Conservation (phyloP, 2,797 vertebrate species). For the Crenuchus spilurus region DNA sequence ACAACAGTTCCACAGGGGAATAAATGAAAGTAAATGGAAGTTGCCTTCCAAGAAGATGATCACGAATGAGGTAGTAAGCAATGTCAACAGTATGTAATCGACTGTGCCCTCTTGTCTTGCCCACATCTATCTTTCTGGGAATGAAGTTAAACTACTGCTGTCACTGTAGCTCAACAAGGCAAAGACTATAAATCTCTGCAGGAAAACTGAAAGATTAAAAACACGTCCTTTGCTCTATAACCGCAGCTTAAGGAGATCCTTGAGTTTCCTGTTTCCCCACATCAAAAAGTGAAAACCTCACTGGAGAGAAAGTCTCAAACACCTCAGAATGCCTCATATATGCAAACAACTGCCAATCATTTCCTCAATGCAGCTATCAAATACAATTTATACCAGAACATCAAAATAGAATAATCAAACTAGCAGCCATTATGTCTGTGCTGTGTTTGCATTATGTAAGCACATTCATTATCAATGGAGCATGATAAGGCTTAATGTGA, state of each 20-base stretch:
- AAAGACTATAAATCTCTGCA: slow-evolving; percentile 61
- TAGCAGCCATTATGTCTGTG: slow-evolving; percentile 36
- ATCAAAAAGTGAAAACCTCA: slow-evolving; percentile 43
- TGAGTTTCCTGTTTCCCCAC: slow-evolving; percentile 28
- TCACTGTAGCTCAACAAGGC: slow-evolving; percentile 44
- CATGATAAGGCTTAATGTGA: slow-evolving; percentile 38
- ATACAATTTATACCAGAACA: slow-evolving; percentile 14
- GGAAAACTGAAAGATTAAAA: slow-evolving; percentile 73
- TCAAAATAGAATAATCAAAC: slow-evolving; percentile 45
- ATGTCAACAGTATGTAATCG: slow-evolving; percentile 51
- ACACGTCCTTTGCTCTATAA: slow-evolving; percentile 60
- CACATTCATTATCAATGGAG: slow-evolving; percentile 36
- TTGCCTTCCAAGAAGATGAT: background rate
- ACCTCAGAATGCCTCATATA: background rate
- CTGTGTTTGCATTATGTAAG: slow-evolving; percentile 20
- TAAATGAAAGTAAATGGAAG: background rate
- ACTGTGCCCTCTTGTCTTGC: background rate
- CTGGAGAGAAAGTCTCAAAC: background rate
- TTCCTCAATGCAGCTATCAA: slow-evolving; percentile 21
- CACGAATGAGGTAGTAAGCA: background rate
- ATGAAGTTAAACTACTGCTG: background rate
- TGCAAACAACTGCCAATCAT: slow-evolving; percentile 16
- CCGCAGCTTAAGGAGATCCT: slow-evolving; percentile 52
- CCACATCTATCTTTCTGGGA: background rate
- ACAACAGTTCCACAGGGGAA: background rate